Evolutionary conservation across 1,140 invertebrate species (phyloP).

Genomic region (Gerris buenoi): DNA sequence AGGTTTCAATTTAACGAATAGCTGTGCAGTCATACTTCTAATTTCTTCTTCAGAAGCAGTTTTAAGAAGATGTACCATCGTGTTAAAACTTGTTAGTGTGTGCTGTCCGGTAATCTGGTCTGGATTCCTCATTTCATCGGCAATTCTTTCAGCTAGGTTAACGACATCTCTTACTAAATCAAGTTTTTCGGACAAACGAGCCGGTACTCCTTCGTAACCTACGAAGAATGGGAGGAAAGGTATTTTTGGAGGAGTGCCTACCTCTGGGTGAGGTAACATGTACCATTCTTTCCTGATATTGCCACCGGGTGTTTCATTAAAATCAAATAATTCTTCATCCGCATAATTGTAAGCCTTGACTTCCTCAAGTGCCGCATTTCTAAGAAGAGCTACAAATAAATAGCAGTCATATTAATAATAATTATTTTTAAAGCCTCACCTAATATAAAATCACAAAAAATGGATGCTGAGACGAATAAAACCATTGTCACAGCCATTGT

Average conservation of each 20-base stretch:
- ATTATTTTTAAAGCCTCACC: too few relatives aligned
- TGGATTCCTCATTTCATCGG: conserved; percentile 36
- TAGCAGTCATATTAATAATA: too few relatives aligned
- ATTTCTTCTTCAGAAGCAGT: conserved; percentile 43
- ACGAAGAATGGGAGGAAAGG: conserved; percentile 34
- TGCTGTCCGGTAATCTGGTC: conserved; percentile 37
- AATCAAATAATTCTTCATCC: too few relatives aligned
- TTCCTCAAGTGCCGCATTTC: too few relatives aligned
- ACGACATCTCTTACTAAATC: conserved; percentile 29
- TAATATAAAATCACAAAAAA: too few relatives aligned
- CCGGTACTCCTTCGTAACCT: conserved; percentile 34
- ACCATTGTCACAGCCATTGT: too few relatives aligned
- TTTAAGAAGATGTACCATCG: conserved; percentile 37
- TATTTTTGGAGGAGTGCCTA: conserved; percentile 31
- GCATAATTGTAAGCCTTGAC: too few relatives aligned
- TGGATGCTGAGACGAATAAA: too few relatives aligned
- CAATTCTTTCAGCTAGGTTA: conserved; percentile 38
- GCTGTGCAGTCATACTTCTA: conserved; percentile 29
- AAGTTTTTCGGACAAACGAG: conserved; percentile 26
- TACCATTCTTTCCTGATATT: too few relatives aligned
- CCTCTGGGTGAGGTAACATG: conserved; percentile 30
- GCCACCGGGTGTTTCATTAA: too few relatives aligned
- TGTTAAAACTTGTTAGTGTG: conserved; percentile 37
- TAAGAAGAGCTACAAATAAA: too few relatives aligned
- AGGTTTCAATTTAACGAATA: conserved; percentile 27